Evolutionary conservation across 2,888 invertebrate species (phyloP).

Genomic region (Phalera bucephala): DNA sequence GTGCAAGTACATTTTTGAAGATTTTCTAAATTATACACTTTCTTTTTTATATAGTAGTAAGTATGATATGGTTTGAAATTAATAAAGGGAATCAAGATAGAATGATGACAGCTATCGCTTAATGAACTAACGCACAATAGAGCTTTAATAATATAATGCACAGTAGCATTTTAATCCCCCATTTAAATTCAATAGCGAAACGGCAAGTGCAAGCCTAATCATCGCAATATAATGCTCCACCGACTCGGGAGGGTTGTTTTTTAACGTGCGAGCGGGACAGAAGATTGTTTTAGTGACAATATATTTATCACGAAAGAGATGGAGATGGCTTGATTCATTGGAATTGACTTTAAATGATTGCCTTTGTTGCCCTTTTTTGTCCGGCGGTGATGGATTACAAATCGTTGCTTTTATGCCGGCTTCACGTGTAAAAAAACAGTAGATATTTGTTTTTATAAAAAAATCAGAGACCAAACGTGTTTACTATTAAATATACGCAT

Average conservation of each 20-base stretch:
- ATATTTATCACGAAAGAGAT: conserved; percentile 39
- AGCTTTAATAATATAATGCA: conserved; percentile 76
- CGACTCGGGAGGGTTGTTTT: conserved; percentile 64
- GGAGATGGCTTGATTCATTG: conserved; percentile 55
- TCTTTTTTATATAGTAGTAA: too few species aligned
- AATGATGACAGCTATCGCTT: conserved; percentile 65
- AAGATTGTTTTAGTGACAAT: conserved; percentile 27
- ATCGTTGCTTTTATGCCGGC: conserved; percentile 58
- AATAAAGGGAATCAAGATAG: conserved; percentile 38
- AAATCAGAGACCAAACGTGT: too few species aligned
- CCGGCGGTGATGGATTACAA: conserved; percentile 75
- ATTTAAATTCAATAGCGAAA: conserved; percentile 80
- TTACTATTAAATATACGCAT: too few species aligned
- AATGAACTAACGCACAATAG: conserved; percentile 76
- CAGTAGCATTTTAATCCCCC: conserved; percentile 75
- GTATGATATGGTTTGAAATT: too few species aligned
- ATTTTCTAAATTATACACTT: conserved; percentile 23
- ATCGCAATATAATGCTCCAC: conserved; percentile 80
- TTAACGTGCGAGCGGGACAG: conserved; percentile 51
- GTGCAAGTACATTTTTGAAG: neutral
- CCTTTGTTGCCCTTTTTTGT: conserved; percentile 67
- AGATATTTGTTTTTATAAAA: conserved; percentile 10
- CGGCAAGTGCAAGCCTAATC: conserved; percentile 80
- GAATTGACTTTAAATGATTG: conserved; percentile 81
- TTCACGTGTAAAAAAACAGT: conserved; percentile 24